Evolutionary conservation across 2,113 vertebrate genomes (phyloP).

Genomic region (Prolemur simus): DNA sequence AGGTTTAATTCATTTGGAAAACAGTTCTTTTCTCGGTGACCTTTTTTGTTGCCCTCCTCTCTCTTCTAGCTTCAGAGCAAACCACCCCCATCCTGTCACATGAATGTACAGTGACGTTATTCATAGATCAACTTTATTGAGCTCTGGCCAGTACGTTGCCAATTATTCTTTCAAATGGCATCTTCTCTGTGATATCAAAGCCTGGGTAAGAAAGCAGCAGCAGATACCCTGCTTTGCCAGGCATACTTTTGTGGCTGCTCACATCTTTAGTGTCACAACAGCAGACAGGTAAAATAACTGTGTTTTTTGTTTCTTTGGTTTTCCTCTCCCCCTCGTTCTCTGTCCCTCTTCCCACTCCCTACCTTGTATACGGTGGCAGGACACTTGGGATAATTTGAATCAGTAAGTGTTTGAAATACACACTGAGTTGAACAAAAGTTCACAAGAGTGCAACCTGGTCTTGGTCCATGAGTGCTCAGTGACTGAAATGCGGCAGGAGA

Average conservation of each 20-base stretch:
- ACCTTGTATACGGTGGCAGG: not conserved
- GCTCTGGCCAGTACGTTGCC: conserved; percentile 51
- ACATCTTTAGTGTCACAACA: not conserved
- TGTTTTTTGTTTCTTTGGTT: not conserved
- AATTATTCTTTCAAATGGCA: conserved; percentile 60
- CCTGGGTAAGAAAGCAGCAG: not conserved
- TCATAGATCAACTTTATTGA: conserved; percentile 68
- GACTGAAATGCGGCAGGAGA: not conserved
- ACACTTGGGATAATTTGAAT: not conserved
- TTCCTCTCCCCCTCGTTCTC: not conserved
- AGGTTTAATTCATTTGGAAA: conserved; percentile 63
- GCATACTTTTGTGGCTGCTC: not conserved
- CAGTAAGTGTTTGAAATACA: conserved; percentile 50
- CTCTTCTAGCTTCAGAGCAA: not conserved
- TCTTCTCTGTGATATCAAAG: conserved; percentile 19
- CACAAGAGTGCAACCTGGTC: not conserved
- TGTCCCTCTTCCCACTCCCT: not conserved
- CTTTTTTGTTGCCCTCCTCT: conserved; percentile 42
- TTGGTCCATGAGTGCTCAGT: not conserved
- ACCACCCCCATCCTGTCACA: not conserved
- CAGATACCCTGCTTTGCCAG: not conserved
- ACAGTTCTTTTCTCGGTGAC: conserved; percentile 33
- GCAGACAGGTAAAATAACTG: not conserved
- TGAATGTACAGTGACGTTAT: conserved; percentile 42
- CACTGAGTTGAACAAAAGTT: conserved; percentile 43